Base-by-base conservation (phyloP, 2,888 invertebrate genomes). In the Scaptomyza cyrtandrae region DNA sequence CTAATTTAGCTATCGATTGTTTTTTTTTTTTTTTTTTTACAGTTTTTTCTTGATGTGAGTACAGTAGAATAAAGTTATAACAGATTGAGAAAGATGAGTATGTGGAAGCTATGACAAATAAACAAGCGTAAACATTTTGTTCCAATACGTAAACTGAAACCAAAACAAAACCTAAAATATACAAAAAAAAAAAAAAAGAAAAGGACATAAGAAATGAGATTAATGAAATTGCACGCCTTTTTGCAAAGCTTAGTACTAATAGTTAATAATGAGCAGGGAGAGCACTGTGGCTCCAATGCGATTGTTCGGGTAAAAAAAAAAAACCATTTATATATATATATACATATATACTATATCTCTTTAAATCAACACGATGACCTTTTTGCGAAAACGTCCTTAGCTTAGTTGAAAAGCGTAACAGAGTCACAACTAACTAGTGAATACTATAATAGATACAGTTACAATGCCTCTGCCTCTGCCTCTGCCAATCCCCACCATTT, bases 351-450 rank as follows among this genome's bases (percentile, higher is more conserved):
- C 69, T 29, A 31, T 14, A 33, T 41, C 31, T 31, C 31, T 31
- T 31, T 62, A 48, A 55, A 55, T 46, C 11, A 57, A 83, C 72
- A 80, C 69, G 72, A 85, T 87, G 82, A 89, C 89, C 88, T 87
- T 85, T 79, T 89, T 87, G 78, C 77, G 73, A 87, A 86, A 86
- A 88, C 89, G 88, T 87, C 87, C 87, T 87, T 86, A 87, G 87
- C 89, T 88, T 89, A 89, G 80, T 77, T 75, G 69, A 75, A 69
- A 54, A 50, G 52, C 45, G 41, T 61, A 31, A 70, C 14, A 58
- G 16, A 41, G 24, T 60, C 5, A 58, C 44, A n/a, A n/a, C n/a
- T n/a, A 59, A 50, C n/a, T 53, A 72, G 62, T 53, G 39, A 66
- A 78, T 55, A 53, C 37, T 56, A 60, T 43, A 14, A 63, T 45